Base-by-base conservation (phyloP, 2,113 vertebrate genomes). In the Tor tambroides region DNA sequence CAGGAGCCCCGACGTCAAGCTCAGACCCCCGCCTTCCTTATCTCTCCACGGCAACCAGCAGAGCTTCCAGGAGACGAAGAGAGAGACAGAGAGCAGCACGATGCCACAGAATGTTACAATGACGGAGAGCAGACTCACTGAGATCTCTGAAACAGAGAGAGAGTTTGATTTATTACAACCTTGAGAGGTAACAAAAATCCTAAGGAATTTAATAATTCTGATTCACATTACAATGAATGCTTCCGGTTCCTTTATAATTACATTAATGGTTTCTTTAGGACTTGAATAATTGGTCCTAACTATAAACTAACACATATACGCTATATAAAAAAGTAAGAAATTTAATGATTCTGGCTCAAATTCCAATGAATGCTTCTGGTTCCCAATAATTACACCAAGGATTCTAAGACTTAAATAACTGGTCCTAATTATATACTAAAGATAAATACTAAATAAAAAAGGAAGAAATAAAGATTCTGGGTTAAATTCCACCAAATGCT, bases 1-100 rank as follows among this genome's bases (percentile, higher is more conserved):
- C 88, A 91, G 93, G 91, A 95, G 92, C 91, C 94, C 97, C 80
- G 93, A 96, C 71, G 87, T 96, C 92, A 92, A 94, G 91, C 85
- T 96, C 92, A 30, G 95, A 89, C 92, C 95, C 72, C 95, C 95
- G 0, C 95, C 95, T 87, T 95, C 95, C 89, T 97, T 97, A 94
- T 98, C 96, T 88, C 97, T 89, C 97, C 97, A 98, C 89, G 97
- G 97, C 91, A 98, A 93, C 97, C 97, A 98, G 94, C 97, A 98
- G 30, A 98, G 93, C 92, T 98, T 98, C 97, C 97, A 98, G 65
- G 97, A 98, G 89, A 98, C 97, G 30, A 98, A 98, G 89, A 98
- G 96, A 12, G 97, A 98, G 81, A 98, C 97, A 1, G 96, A 96
- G 86, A 98, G 95, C 32, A 98, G 95, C 76, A 98, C 97, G 76